A percentile compares a stretch with the other conserved stretches of the same genome.
phyloP scores from a whole-genome alignment of 2,888 invertebrate species.

The Stenodema calcarata region DNA sequence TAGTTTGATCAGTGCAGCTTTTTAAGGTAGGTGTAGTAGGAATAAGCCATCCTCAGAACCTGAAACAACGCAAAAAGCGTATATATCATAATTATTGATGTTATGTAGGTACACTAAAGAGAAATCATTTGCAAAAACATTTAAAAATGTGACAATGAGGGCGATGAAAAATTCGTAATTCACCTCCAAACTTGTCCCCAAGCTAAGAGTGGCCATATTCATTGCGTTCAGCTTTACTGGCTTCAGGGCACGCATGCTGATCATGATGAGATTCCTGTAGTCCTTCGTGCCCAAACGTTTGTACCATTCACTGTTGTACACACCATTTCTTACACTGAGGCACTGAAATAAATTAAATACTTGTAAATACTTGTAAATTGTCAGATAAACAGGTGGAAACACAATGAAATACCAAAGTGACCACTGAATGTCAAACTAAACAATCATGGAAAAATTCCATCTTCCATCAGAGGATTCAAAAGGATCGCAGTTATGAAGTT shows the following conservation, averaged over 20 bases:
- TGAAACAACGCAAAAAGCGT: background rate
- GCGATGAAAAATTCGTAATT: no score
- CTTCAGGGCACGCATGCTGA: conserved; percentile 5
- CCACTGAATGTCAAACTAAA: no score
- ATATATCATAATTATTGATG: no score
- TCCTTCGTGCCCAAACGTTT: background rate
- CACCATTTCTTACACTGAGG: background rate
- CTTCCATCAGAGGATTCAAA: no score
- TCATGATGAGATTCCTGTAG: conserved; percentile 25
- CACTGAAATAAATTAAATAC: background rate
- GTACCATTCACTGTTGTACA: conserved; percentile 32
- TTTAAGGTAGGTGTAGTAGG: conserved; percentile 38
- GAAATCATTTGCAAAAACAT: no score
- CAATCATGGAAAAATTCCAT: no score
- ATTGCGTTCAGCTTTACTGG: conserved; percentile 15
- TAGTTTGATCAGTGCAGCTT: background rate
- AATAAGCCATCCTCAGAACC: conserved; percentile 32
- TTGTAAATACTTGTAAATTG: no score
- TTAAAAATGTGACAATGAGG: no score
- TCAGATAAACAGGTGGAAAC: no score
- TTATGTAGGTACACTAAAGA: no score
- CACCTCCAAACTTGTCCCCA: conserved; percentile 25
- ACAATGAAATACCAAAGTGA: no score
- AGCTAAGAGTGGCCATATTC: background rate
- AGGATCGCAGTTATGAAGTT: no score